phyloP scores from a whole-genome alignment of 2,888 invertebrate species.

The Graphium colonna region DNA sequence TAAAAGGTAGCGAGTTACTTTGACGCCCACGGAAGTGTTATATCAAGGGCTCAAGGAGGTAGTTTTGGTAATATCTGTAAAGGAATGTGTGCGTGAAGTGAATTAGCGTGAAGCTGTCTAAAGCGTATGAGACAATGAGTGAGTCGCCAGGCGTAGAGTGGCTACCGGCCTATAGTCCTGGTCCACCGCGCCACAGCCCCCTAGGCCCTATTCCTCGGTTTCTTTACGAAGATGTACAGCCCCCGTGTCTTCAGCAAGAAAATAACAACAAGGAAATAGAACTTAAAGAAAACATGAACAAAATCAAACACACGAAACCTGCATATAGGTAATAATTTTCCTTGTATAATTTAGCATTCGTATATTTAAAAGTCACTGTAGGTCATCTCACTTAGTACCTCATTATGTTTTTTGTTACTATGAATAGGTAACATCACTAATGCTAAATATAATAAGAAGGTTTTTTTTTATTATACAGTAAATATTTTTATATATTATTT shows the following conservation, averaged over 20 bases:
- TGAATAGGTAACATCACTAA: not conserved
- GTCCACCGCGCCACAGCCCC: conserved; percentile 74
- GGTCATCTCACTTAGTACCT: conserved; percentile 17
- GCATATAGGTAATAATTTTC: conserved; percentile 74
- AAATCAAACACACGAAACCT: conserved; percentile 78
- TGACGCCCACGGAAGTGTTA: conserved; percentile 50
- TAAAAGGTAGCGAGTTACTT: conserved; percentile 63
- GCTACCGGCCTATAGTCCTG: conserved; percentile 76
- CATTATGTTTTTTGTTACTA: conserved; percentile 13
- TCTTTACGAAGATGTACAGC: conserved; percentile 72
- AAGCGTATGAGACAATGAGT: conserved; percentile 65
- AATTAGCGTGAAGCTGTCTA: conserved; percentile 40
- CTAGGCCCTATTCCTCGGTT: conserved; percentile 72
- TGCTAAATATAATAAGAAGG: too few species aligned
- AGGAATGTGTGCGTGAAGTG: conserved; percentile 36
- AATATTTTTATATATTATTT: not conserved
- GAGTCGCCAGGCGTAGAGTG: conserved; percentile 77
- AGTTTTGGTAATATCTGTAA: conserved; percentile 33
- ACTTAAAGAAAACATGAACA: conserved; percentile 66
- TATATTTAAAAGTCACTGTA: conserved; percentile 28
- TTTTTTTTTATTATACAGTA: too few species aligned
- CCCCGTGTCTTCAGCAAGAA: conserved; percentile 60
- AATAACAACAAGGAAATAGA: conserved; percentile 72
- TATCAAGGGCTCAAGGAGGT: conserved; percentile 40
- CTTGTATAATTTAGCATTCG: conserved; percentile 38